phyloP scores from a whole-genome alignment of 1,140 invertebrate species.

The Drosophila nigrodunni region DNA sequence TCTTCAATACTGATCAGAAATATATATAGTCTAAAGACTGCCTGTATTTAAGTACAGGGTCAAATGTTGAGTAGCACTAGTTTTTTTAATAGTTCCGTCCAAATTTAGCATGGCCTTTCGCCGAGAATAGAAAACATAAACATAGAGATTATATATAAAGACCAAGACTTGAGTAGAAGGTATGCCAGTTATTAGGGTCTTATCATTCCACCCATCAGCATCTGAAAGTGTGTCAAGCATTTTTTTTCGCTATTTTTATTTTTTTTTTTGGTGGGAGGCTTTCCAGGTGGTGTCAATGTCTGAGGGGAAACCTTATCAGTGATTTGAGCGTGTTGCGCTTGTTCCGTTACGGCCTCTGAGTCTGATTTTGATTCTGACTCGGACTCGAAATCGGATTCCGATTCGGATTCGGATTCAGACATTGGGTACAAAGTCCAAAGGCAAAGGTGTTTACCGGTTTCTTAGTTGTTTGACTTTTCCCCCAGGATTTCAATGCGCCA shows the following conservation, averaged over 20 bases:
- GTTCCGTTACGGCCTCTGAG: neutral
- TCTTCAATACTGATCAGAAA: no score
- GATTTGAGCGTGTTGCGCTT: slow-evolving; percentile 11
- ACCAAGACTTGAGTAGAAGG: slow-evolving; percentile 1
- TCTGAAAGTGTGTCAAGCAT: slow-evolving; percentile 46
- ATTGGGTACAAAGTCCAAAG: slow-evolving; percentile 31
- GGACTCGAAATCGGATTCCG: slow-evolving; percentile 7
- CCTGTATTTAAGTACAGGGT: no score
- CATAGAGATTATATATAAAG: slow-evolving; percentile 1
- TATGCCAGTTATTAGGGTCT: neutral
- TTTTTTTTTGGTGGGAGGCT: slow-evolving; percentile 12
- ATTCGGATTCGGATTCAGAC: slow-evolving; percentile 8
- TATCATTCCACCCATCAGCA: slow-evolving; percentile 25
- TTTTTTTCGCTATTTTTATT: neutral
- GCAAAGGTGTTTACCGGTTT: slow-evolving; percentile 49
- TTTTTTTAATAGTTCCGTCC: no score
- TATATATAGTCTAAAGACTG: no score
- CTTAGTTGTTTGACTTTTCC: slow-evolving; percentile 46
- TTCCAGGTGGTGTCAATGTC: slow-evolving; percentile 15
- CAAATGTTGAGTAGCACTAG: no score
- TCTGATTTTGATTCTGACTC: neutral
- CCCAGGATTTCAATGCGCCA: slow-evolving; percentile 45
- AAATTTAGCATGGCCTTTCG: no score
- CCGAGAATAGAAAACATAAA: neutral
- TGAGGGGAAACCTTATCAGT: slow-evolving; percentile 28